Evolutionary conservation across 1,140 invertebrate species (phyloP).

Genomic region (Brachionus manjavacas): DNA sequence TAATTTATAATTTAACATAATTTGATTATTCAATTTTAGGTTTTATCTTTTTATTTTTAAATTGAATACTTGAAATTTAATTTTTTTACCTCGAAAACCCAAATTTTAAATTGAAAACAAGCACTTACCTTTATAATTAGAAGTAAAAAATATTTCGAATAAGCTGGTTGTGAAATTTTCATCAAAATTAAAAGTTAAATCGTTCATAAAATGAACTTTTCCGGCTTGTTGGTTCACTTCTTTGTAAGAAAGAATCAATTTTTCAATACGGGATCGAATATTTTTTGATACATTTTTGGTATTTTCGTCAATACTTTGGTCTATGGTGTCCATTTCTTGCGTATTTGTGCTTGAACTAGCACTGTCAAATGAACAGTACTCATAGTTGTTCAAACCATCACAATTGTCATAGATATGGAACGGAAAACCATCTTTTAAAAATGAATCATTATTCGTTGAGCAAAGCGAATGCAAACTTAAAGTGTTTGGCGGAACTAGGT

Average conservation of each 20-base stretch:
- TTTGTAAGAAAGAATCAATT: conserved; percentile 8
- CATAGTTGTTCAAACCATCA: conserved; percentile 1
- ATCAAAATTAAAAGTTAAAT: conserved; percentile 28
- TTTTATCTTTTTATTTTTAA: no score
- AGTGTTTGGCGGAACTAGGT: not conserved
- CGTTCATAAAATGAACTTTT: conserved; percentile 26
- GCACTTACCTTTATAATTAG: not conserved
- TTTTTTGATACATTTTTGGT: not conserved
- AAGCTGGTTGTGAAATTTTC: not conserved
- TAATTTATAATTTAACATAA: no score
- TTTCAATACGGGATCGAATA: not conserved
- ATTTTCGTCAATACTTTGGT: not conserved
- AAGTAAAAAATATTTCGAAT: conserved; percentile 7
- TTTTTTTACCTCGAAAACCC: no score
- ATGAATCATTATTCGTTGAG: not conserved
- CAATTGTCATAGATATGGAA: not conserved
- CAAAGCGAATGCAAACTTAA: not conserved
- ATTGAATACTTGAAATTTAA: no score
- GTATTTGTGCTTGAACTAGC: not conserved
- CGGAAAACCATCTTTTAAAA: not conserved
- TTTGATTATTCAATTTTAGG: no score
- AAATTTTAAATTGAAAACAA: not conserved
- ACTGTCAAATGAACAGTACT: conserved; percentile 25
- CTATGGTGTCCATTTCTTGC: not conserved
- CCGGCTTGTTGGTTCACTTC: not conserved